These are phyloP conservation scores for Sebastes oblongus DNA, from an alignment of 2,797 vertebrate genomes.

Conservation along the genomic window DNA sequence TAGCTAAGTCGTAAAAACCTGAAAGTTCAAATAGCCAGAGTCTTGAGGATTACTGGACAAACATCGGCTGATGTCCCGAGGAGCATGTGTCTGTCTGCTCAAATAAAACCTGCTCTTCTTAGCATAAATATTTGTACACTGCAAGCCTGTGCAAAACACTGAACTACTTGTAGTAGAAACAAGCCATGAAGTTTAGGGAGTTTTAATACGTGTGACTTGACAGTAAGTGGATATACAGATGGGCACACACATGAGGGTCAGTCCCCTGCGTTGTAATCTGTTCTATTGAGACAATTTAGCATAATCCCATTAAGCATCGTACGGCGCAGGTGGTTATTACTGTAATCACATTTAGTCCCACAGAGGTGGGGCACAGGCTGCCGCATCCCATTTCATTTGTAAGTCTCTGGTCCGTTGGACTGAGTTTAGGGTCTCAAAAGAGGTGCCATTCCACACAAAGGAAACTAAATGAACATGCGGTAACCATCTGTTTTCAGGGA, in stretches of 20 bases:
- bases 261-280: constrained; percentile 40
- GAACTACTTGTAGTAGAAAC: background rate
- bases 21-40: background rate
- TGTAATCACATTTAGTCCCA: constrained; percentile 63
- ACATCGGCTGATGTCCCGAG: background rate
- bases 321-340: constrained; percentile 51
- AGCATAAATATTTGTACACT: background rate
- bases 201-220: background rate
- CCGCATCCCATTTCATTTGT: constrained; percentile 27
- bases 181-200: background rate
- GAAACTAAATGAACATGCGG: constrained; percentile 30
- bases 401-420: constrained; percentile 3
- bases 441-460: constrained; percentile 14
- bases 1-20: background rate
- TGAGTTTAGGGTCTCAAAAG: constrained; percentile 12
- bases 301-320: constrained; percentile 63
- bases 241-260: background rate
- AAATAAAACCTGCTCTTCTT: constrained; percentile 2
- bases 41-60: background rate
- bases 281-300: constrained; percentile 46
- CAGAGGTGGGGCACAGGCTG: constrained; percentile 8
- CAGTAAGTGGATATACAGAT: constrained; percentile 19
- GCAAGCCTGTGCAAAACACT: background rate
- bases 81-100: background rate
- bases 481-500: constrained; percentile 31